Base-by-base conservation (phyloP, 2,888 invertebrate species). In the Holacanthella duospinosa region DNA sequence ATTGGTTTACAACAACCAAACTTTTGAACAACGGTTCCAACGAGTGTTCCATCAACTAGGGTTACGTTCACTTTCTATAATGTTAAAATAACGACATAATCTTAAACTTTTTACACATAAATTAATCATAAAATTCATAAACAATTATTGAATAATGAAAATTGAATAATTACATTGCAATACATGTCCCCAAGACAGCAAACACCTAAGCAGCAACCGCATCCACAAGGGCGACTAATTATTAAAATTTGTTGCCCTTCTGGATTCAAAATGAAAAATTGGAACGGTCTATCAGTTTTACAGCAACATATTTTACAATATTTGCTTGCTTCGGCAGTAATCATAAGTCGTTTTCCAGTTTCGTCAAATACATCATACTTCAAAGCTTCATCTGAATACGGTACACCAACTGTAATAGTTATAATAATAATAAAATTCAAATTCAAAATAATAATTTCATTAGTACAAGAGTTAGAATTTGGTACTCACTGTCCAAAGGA, bases 341-440 rank as follows among this genome's bases (percentile, higher is more conserved):
- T 21, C 4, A 57, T n/a, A 28, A 57, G 4, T 4, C 29, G 57
- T 2, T 3, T 12, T 4, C 57, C 57, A 25, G 3, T 21, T n/a
- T 21, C 4, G n/a, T 28, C 24, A 36, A 29, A 29, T 21, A 57
- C 36, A 29, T 57, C 57, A 57, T 21, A 57, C 9, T 57, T 57
- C 6, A 57, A 48, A 9, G 48, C 48, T 4, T 48, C 48, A 21
- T 48, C 48, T 4, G 48, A 48, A 21, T 48, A 48, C 4, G 6
- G 12, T 4, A n/a, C 21, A n/a, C 48, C 48, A 48, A 48, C 48
- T 48, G 21, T 9, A 48, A 6, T 6, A 36, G 36, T 12, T n/a
- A n/a, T n/a, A n/a, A n/a, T 6, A 36, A 9, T 36, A 36, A 36
- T 36, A 6, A 36, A 36, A 16, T 36, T 36, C 9, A 36, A 36